phyloP scores from a whole-genome alignment of 2,888 invertebrate species.

The Microdon myrmicae region DNA sequence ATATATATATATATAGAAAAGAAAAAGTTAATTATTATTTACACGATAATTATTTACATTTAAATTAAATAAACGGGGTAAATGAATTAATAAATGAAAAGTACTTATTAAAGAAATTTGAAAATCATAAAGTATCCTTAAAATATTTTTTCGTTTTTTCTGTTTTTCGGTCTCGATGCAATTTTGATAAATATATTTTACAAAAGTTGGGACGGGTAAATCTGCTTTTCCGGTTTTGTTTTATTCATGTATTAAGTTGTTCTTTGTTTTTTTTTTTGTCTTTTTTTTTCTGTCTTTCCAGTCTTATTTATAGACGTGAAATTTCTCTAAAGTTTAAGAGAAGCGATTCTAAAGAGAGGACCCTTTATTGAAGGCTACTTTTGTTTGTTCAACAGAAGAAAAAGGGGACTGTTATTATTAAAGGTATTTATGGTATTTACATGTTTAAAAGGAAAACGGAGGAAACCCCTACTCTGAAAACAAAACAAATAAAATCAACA shows the following conservation, averaged over 20 bases:
- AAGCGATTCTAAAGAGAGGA: conserved; percentile 47
- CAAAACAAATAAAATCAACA: conserved; percentile 6
- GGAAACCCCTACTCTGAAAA: conserved; percentile 34
- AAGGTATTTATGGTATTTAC: conserved; percentile 47
- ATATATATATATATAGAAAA: conserved; percentile 46
- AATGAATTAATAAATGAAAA: conserved; percentile 28
- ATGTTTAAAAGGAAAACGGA: conserved; percentile 33
- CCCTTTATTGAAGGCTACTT: conserved; percentile 37
- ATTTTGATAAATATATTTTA: conserved; percentile 54
- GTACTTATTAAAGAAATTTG: conserved; percentile 21
- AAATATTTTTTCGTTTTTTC: conserved; percentile 27
- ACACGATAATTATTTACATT: conserved; percentile 66
- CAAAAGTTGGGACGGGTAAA: conserved; percentile 67
- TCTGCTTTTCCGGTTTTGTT: conserved; percentile 67
- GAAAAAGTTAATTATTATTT: conserved; percentile 55
- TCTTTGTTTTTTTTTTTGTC: conserved; percentile 20
- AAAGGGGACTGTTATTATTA: conserved; percentile 30
- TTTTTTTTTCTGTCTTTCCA: conserved; percentile 18
- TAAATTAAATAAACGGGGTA: conserved; percentile 47
- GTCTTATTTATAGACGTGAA: no score
- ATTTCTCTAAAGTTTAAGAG: conserved; percentile 28
- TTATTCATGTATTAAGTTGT: no score
- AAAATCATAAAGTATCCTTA: conserved; percentile 5
- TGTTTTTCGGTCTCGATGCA: conserved; percentile 49
- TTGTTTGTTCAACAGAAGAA: conserved; percentile 24